phyloP scores from a whole-genome alignment of 1,140 invertebrate genomes.

The Aplysia californica region DNA sequence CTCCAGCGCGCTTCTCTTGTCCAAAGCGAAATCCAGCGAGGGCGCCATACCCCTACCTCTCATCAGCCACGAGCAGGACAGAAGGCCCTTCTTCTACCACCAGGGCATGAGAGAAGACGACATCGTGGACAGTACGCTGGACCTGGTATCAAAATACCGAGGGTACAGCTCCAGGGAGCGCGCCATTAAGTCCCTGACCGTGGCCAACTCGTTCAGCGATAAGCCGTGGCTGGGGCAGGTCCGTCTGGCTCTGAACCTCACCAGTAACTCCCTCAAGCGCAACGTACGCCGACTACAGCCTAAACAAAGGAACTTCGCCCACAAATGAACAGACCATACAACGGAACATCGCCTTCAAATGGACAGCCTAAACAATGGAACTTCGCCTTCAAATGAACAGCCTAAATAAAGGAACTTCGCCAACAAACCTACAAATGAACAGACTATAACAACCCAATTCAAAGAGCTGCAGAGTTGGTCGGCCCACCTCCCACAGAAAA shows the following conservation, averaged over 20 bases:
- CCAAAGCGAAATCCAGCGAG: conserved; percentile 45
- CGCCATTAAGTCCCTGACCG: conserved; percentile 56
- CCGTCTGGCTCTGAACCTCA: conserved; percentile 50
- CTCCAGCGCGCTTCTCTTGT: conserved; percentile 38
- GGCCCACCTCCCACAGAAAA: no score
- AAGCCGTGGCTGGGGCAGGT: conserved; percentile 63
- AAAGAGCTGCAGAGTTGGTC: neutral
- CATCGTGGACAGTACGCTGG: conserved; percentile 44
- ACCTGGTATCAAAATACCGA: conserved; percentile 49
- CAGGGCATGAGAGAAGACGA: conserved; percentile 46
- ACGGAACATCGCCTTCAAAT: neutral
- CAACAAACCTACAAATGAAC: neutral
- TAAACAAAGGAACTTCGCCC: neutral
- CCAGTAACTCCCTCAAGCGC: conserved; percentile 44
- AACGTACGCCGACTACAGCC: neutral
- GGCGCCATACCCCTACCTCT: conserved; percentile 48
- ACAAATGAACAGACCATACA: no score
- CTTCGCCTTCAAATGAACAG: neutral
- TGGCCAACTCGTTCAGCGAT: conserved; percentile 59
- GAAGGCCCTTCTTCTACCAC: conserved; percentile 55
- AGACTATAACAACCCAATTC: neutral
- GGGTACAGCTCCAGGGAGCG: conserved; percentile 52
- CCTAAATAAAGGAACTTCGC: neutral
- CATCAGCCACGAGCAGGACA: conserved; percentile 43
- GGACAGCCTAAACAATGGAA: neutral